Percentiles rank a stretch among this genome's conserved stretches.
phyloP scores from a whole-genome alignment of 1,140 invertebrate species.

The Drosophila willistoni region DNA sequence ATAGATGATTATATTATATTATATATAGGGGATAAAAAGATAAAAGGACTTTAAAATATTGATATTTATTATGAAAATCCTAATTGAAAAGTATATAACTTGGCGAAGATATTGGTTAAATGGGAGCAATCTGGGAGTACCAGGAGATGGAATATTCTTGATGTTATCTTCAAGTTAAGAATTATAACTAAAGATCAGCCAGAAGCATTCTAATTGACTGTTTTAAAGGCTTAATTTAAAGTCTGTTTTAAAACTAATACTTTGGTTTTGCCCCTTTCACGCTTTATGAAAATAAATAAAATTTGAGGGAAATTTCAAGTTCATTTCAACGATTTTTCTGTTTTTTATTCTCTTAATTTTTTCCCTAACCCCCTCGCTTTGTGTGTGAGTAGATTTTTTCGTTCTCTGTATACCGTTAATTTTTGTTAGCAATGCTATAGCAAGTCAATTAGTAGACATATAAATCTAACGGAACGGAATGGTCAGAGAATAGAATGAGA shows the following conservation, averaged over 20 bases:
- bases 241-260: background rate
- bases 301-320: constrained; percentile 46
- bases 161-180: too few species aligned
- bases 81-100: too few species aligned
- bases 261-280: background rate
- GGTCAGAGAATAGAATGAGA: constrained; percentile 8
- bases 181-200: too few species aligned
- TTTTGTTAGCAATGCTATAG: constrained; percentile 48
- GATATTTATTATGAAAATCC: too few species aligned
- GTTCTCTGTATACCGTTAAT: constrained; percentile 58
- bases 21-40: too few species aligned
- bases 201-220: too few species aligned
- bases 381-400: background rate
- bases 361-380: background rate
- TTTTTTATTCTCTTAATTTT: constrained; percentile 14
- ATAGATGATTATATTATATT: too few species aligned
- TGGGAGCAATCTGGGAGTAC: too few species aligned
- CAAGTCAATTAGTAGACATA: constrained; percentile 65
- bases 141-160: too few species aligned
- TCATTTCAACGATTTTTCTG: constrained; percentile 35
- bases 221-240: background rate
- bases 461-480: constrained; percentile 60
- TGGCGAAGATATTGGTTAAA: too few species aligned
- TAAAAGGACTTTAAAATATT: too few species aligned
- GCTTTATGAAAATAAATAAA: constrained; percentile 30